Base-by-base conservation (phyloP, 1,140 invertebrate species). In the Microplitis mediator region DNA sequence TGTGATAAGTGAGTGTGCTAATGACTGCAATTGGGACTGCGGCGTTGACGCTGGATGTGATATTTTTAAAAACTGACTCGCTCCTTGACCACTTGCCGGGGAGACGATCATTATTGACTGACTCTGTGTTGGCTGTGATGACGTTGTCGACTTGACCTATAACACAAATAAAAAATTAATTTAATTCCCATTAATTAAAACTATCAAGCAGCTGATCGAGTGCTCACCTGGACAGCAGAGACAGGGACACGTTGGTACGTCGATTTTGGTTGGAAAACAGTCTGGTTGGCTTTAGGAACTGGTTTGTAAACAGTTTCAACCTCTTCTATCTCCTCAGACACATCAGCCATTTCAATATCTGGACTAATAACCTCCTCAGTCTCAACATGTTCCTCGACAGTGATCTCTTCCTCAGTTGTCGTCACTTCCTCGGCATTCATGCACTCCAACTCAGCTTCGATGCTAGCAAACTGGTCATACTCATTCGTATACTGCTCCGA, bases 71-170 rank as follows among this genome's bases (percentile, higher is more conserved):
- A 87, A 84, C 77, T 87, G 85, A 75, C 85, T 85, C 9, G 84
- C 73, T 2, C 85, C 84, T 74, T 85, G 82, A 45, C 85, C 84
- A 45, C 81, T 76, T 11, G 84, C 83, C 16, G 86, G 85, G 32
- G 85, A 84, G 0, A 87, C 84, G 71, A 87, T 86, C 86, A 87
- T 87, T 16, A 86, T 86, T 8, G 86, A 86, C 56, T 87, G 86
- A 74, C 84, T 87, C 61, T 87, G 86, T 2, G 79, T 74, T 52
- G 80, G 74, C 35, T 81, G 80, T 14, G 74, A 9, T 5, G 39
- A 71, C 34, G 78, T 54, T 70, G 60, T 84, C n/a, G 81, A 67
- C 71, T 87, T 86, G 23, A 84, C 80, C 85, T 86, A 62, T 61
- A 56, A 67, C 73, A 35, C 13, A 74, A 45, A 35, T 64, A 56